These are phyloP conservation scores for Capromys pilorides DNA, from an alignment of 2,797 vertebrate species.

Conservation along the genomic window DNA sequence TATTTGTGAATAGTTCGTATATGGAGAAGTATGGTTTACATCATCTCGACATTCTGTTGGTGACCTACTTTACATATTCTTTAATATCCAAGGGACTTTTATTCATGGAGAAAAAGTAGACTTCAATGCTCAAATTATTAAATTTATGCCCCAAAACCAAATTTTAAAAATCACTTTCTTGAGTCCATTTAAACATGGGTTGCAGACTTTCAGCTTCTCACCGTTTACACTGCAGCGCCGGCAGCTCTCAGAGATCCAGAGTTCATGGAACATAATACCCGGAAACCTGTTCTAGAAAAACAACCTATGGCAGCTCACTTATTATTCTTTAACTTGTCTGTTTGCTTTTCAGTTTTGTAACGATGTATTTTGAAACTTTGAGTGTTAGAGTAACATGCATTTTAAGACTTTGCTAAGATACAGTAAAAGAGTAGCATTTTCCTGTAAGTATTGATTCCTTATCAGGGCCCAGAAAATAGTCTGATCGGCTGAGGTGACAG, in stretches of 20 bases:
- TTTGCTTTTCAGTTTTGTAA: background rate
- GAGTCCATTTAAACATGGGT: background rate
- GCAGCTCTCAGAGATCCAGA: background rate
- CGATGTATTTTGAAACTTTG: background rate
- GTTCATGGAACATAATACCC: background rate
- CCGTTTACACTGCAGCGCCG: background rate
- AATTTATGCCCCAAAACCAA: constrained; percentile 24
- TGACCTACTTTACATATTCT: constrained; percentile 48
- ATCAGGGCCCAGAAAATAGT: background rate
- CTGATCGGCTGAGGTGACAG: background rate
- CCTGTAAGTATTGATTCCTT: background rate
- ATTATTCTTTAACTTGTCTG: background rate
- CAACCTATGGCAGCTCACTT: background rate
- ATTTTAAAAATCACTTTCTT: background rate
- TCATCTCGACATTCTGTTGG: background rate
- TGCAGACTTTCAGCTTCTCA: background rate
- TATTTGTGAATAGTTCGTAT: constrained; percentile 25
- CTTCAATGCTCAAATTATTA: background rate
- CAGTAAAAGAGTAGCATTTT: background rate
- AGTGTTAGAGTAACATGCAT: background rate
- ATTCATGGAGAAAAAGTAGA: background rate
- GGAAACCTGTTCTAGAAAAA: background rate
- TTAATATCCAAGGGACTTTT: background rate
- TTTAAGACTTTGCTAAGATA: constrained; percentile 13
- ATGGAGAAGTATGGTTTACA: background rate